These are phyloP conservation scores for Antennarius maculatus DNA, from an alignment of 2,797 vertebrate species.

Conservation along the genomic window DNA sequence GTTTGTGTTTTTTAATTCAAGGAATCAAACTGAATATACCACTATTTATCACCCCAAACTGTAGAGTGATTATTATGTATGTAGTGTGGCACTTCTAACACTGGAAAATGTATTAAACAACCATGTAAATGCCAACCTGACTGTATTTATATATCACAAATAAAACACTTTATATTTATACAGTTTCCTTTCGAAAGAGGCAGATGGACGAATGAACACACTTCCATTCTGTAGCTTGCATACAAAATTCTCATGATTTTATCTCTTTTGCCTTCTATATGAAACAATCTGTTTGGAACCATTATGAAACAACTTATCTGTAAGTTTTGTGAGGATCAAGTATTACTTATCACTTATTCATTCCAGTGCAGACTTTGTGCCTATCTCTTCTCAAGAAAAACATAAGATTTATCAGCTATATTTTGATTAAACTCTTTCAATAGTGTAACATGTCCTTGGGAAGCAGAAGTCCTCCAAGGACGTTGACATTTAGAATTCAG, in stretches of 20 bases:
- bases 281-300: neutral
- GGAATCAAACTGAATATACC: neutral
- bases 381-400: too few relatives aligned
- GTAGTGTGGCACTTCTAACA: slow-evolving; percentile 33
- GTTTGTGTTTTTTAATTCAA: slow-evolving; percentile 3
- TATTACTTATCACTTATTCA: neutral
- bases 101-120: slow-evolving; percentile 22
- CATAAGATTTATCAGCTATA: neutral
- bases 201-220: neutral
- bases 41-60: slow-evolving; percentile 21
- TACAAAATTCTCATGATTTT: neutral
- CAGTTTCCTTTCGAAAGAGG: slow-evolving; percentile 1
- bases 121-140: slow-evolving; percentile 37
- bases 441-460: neutral
- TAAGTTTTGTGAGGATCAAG: neutral
- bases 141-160: slow-evolving; percentile 66
- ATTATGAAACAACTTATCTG: neutral
- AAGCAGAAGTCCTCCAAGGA: neutral
- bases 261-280: too few relatives aligned
- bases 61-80: slow-evolving; percentile 3
- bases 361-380: neutral
- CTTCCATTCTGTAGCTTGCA: neutral
- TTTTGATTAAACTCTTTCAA: neutral
- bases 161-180: slow-evolving; percentile 67
- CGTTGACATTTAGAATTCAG: neutral